Evolutionary conservation across 2,113 vertebrate species (phyloP), one percentile per base, ranked within the genome.

Genomic region (Oreotrochilus melanogaster): DNA sequence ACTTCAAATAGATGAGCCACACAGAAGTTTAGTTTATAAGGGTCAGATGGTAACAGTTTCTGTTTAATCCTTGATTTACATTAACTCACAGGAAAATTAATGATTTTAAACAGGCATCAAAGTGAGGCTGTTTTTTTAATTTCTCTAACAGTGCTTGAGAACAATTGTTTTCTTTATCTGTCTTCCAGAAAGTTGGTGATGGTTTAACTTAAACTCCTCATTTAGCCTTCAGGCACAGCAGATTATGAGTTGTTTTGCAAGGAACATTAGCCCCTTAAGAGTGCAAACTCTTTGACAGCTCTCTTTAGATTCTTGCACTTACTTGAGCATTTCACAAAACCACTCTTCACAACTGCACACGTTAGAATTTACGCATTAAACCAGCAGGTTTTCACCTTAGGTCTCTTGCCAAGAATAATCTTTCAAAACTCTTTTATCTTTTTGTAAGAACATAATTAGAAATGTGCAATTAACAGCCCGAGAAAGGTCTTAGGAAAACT

Each of bases 291-390:
- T 92, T 56, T 96, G 95, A 97, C 93, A 97, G 88, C 86, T 97
- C 91, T 79, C 96, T 93, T n/a, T n/a, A 93, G 94, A 95, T 89
- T 95, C 86, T 86, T 92, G 78, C 27, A 35, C 95, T 97, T 94
- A 95, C 80, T 86, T 47, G 67, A 97, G 70, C 80, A 91, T 95
- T 97, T 96, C 92, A 94, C 74, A 96, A 91, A 98, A 89, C 74
- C 87, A 62, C 66, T 95, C 89, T 97, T 97, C 93, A 90, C 91
- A 94, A 96, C 85, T 39, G 86, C 84, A 93, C 85, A 97, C 81
- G 6, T 97, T 97, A 96, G 97, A 97, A 98, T 98, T 98, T 98
- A 96, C 84, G 76, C 93, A 97, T 98, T 97, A 97, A 97, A 94
- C 14, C 96, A 94, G 92, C 86, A 96, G 89, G 80, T 92, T 97